phyloP scores from a whole-genome alignment of 2,888 invertebrate genomes.

The Athalia circularis region DNA sequence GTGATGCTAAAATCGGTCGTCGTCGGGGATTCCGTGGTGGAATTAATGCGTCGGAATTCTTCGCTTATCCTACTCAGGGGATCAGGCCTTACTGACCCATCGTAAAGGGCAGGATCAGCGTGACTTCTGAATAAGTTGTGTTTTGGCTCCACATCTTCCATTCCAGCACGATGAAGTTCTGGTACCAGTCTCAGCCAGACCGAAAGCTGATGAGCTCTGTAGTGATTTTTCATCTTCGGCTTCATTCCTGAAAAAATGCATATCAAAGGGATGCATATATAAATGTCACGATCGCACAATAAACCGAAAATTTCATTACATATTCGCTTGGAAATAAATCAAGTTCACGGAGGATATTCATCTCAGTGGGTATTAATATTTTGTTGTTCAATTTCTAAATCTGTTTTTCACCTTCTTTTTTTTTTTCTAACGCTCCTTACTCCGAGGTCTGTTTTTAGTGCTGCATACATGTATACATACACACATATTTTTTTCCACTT shows the following conservation, averaged over 20 bases:
- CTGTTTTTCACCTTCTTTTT: background rate
- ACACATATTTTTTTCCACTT: constrained; percentile 3
- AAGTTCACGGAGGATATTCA: too few relatives aligned
- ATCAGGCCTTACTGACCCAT: constrained; percentile 91
- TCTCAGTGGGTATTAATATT: background rate
- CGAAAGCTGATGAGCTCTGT: constrained; percentile 94
- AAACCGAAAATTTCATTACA: background rate
- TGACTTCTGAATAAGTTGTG: constrained; percentile 94
- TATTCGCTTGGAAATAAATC: background rate
- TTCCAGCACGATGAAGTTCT: constrained; percentile 90
- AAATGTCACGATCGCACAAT: background rate
- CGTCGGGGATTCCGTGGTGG: constrained; percentile 80
- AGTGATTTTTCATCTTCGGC: constrained; percentile 93
- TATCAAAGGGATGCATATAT: background rate
- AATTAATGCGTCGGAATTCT: constrained; percentile 77
- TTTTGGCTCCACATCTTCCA: constrained; percentile 90
- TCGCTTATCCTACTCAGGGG: constrained; percentile 83
- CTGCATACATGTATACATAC: constrained; percentile 6
- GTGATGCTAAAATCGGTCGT: constrained; percentile 83
- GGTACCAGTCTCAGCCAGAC: constrained; percentile 97
- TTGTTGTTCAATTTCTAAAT: background rate
- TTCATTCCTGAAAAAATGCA: constrained; percentile 83
- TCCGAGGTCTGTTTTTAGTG: background rate
- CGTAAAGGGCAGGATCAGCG: constrained; percentile 91
- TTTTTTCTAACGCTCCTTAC: background rate